These are phyloP conservation scores for Odontothrips loti DNA, from an alignment of 2,888 invertebrate species.

Conservation along the genomic window DNA sequence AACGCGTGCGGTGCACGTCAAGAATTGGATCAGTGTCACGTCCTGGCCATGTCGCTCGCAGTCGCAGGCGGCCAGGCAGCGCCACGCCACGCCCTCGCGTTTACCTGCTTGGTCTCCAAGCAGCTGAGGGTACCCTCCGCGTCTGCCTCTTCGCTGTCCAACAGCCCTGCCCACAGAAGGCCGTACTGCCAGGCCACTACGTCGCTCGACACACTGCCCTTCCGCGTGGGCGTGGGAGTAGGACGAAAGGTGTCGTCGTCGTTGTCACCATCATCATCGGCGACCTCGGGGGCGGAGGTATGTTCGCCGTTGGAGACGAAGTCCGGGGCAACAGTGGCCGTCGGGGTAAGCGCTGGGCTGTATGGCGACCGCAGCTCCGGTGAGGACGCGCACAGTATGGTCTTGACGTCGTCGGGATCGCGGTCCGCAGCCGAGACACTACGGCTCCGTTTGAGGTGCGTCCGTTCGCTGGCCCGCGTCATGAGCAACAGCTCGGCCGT, in stretches of 20 bases:
- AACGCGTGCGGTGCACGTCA: too few relatives aligned
- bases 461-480: constrained; percentile 7
- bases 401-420: neutral
- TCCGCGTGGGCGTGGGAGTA: constrained; percentile 33
- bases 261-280: neutral
- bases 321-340: too few relatives aligned
- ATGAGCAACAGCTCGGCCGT: neutral
- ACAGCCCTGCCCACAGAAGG: constrained; percentile 39
- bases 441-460: constrained; percentile 8
- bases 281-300: neutral
- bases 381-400: neutral
- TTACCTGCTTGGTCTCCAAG: constrained; percentile 28
- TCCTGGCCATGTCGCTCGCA: too few relatives aligned
- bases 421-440: neutral
- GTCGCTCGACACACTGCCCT: constrained; percentile 43
- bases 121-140: constrained; percentile 4
- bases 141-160: constrained; percentile 40
- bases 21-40: too few relatives aligned
- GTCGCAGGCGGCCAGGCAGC: too few relatives aligned
- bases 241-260: neutral
- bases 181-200: constrained; percentile 43
- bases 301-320: too few relatives aligned
- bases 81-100: too few relatives aligned
- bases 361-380: constrained; percentile 2
- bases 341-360: neutral